phyloP scores from a whole-genome alignment of 2,888 invertebrate genomes.

The Machimus rusticus region DNA sequence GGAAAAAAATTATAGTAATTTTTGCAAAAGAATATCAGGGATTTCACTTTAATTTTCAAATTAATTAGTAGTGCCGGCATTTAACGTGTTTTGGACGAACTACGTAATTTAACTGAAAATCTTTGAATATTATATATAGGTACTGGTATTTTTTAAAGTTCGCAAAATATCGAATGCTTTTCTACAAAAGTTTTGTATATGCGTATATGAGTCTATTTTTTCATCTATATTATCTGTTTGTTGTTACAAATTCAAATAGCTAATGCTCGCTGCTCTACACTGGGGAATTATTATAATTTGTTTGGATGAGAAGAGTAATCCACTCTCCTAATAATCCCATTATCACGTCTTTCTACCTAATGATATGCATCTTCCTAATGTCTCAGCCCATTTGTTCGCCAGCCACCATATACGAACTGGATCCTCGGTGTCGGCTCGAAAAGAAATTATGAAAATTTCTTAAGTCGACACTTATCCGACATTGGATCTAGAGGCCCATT shows the following conservation, averaged over 20 bases:
- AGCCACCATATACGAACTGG: neutral
- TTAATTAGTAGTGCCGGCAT: too few species aligned
- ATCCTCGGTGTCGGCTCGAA: neutral
- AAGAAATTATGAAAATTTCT: slow-evolving; percentile 38
- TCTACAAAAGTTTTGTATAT: too few species aligned
- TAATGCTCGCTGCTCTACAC: neutral
- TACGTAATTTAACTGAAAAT: too few species aligned
- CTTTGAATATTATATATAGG: too few species aligned
- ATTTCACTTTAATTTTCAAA: too few species aligned
- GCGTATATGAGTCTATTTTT: too few species aligned
- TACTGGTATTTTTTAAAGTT: too few species aligned
- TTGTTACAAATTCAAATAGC: neutral
- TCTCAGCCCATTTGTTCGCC: neutral
- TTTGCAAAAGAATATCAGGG: too few species aligned
- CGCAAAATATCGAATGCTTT: too few species aligned
- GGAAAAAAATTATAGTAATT: too few species aligned
- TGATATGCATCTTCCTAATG: slow-evolving; percentile 1
- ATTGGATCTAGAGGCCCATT: slow-evolving; percentile 30
- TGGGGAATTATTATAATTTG: neutral
- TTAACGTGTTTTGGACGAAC: too few species aligned
- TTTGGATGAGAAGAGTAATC: neutral
- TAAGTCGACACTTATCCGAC: slow-evolving; percentile 41
- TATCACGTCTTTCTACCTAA: slow-evolving; percentile 19
- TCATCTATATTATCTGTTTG: too few species aligned
- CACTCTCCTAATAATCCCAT: slow-evolving; percentile 11